Conservation (phyloP, 1,140 invertebrate genomes). For the Drosophila funebris region DNA sequence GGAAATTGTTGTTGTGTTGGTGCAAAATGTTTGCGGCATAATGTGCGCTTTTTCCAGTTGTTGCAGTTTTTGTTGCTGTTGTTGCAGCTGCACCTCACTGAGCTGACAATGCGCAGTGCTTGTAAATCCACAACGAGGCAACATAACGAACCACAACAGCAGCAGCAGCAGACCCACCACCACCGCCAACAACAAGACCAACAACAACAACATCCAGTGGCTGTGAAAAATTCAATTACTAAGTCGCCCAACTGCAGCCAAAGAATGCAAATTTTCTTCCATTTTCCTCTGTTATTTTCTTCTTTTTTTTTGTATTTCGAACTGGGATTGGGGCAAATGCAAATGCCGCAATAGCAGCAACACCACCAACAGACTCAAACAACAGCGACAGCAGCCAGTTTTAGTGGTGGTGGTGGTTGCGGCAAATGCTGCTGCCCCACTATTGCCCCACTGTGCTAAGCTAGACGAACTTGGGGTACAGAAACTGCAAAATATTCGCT, state of each 20-base stretch:
- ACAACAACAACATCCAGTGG: constrained; percentile 44
- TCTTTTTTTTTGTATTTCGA: neutral
- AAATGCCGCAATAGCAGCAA: constrained; percentile 23
- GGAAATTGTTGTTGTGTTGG: constrained; percentile 46
- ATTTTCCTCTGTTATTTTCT: neutral
- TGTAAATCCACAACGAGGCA: constrained; percentile 47
- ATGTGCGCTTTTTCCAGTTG: neutral
- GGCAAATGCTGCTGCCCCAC: neutral
- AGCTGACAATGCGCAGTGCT: constrained; percentile 61
- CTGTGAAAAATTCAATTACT: constrained; percentile 80
- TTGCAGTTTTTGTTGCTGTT: neutral
- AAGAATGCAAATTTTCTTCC: constrained; percentile 66
- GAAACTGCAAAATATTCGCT: constrained; percentile 36
- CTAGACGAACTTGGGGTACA: neutral
- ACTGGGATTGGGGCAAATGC: constrained; percentile 35
- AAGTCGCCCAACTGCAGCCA: constrained; percentile 65
- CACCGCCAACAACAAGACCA: constrained; percentile 22
- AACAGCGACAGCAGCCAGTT: constrained; percentile 21
- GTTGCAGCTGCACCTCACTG: constrained; percentile 34
- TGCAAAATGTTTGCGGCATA: constrained; percentile 70
- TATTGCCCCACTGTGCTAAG: neutral
- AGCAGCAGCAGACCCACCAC: constrained; percentile 5
- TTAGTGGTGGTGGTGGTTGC: neutral
- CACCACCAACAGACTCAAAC: neutral
- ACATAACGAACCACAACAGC: constrained; percentile 27